A percentile compares a stretch with the other conserved stretches of the same genome.
Conservation (phyloP, 1,140 invertebrate genomes). For the Drosophila virilis region DNA sequence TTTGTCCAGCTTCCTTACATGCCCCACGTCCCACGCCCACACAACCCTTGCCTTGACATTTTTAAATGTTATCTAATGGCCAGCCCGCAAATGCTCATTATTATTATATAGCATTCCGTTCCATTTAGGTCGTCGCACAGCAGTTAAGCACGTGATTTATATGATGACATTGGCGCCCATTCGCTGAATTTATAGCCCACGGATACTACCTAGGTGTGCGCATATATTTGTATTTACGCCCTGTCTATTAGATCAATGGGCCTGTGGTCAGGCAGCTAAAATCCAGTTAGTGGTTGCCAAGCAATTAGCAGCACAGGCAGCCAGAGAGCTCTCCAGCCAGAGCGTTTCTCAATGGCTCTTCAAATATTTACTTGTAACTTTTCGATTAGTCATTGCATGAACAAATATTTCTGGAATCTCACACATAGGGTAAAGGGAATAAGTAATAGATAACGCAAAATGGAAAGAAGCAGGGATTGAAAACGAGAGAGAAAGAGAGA, state of each 20-base stretch:
- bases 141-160: conserved; percentile 35
- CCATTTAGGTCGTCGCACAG: conserved; percentile 3
- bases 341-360: neutral
- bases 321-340: neutral
- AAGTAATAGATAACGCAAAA: no score
- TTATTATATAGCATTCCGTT: conserved; percentile 27
- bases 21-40: conserved; percentile 1
- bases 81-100: conserved; percentile 43
- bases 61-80: conserved; percentile 78
- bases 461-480: neutral
- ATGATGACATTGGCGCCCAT: conserved; percentile 25
- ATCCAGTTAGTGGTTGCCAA: conserved; percentile 15
- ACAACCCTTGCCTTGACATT: conserved; percentile 59
- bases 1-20: conserved; percentile 23
- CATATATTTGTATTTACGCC: neutral
- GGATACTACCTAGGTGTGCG: neutral
- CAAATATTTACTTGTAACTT: conserved; percentile 8
- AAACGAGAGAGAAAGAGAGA: no score
- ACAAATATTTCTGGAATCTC: neutral
- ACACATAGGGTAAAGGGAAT: no score
- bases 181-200: conserved; percentile 15
- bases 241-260: conserved; percentile 23
- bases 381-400: neutral
- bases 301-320: conserved; percentile 10
- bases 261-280: conserved; percentile 12